Percentiles rank a stretch among this genome's conserved stretches.
These are phyloP conservation scores for Balanococcus diminutus DNA, from an alignment of 2,888 invertebrate species.

Conservation along the genomic window DNA sequence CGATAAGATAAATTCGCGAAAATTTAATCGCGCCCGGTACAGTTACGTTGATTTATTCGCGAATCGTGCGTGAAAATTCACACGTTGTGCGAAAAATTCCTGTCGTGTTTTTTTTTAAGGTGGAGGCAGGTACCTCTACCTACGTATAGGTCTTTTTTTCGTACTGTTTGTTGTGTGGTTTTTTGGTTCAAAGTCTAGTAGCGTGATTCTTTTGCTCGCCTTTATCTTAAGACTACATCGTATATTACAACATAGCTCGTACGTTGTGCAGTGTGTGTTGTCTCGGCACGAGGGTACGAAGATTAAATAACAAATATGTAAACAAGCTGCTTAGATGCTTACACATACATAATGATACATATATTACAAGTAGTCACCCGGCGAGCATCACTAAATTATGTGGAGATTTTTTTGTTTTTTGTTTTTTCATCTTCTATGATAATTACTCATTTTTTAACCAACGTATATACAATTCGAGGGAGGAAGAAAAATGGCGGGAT, in stretches of 20 bases:
- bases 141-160: neutral
- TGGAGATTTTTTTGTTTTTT: neutral
- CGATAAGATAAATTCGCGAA: neutral
- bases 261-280: neutral
- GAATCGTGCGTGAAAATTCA: neutral
- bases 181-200: neutral
- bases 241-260: neutral
- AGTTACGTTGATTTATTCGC: neutral
- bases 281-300: neutral
- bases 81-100: neutral
- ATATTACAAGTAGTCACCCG: constrained; percentile 14
- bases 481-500: neutral
- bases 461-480: neutral
- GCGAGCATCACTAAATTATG: constrained; percentile 5
- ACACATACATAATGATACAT: constrained; percentile 21
- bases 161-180: neutral
- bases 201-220: neutral
- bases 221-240: neutral
- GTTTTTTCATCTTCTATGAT: neutral
- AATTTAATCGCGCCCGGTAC: neutral
- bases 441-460: no score
- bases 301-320: constrained; percentile 26
- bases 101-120: no score
- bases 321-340: neutral
- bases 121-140: no score